phyloP scores from a whole-genome alignment of 1,140 invertebrate species.

The Bursaphelenchus mucronatus region DNA sequence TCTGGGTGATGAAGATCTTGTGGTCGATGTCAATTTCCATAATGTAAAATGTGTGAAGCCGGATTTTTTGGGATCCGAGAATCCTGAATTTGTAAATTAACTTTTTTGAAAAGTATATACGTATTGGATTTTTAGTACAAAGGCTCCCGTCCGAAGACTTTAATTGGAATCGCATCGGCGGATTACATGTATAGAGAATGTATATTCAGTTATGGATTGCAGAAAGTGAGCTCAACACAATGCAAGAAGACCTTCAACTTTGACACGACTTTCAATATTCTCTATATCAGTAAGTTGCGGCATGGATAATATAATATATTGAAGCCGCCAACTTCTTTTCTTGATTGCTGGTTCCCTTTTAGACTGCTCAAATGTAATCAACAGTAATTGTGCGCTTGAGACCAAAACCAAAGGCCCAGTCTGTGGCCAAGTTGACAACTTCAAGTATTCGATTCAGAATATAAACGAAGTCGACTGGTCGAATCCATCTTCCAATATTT shows the following conservation, averaged over 20 bases:
- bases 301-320: conserved; percentile 14
- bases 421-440: neutral
- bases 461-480: conserved; percentile 24
- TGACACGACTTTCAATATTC: neutral
- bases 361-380: conserved; percentile 43
- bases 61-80: conserved; percentile 43
- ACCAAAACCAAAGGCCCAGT: neutral
- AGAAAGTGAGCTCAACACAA: conserved; percentile 33
- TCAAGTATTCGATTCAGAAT: conserved; percentile 11
- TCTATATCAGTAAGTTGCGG: conserved; percentile 31
- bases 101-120: conserved; percentile 3
- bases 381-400: conserved; percentile 15
- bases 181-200: conserved; percentile 56
- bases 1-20: conserved; percentile 34
- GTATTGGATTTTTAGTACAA: conserved; percentile 29
- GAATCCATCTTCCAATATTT: conserved; percentile 30
- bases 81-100: conserved; percentile 49
- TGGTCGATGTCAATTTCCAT: conserved; percentile 50
- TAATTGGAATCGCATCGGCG: conserved; percentile 35
- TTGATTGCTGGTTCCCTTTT: conserved; percentile 7
- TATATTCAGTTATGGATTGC: conserved; percentile 36
- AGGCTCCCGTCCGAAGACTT: conserved; percentile 32
- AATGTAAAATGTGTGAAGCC: conserved; percentile 41
- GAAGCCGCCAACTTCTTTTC: conserved; percentile 7
- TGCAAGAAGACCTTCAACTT: conserved; percentile 17